These are phyloP conservation scores for Camponotus vicinus DNA, from an alignment of 1,140 invertebrate species.

Conservation along the genomic window DNA sequence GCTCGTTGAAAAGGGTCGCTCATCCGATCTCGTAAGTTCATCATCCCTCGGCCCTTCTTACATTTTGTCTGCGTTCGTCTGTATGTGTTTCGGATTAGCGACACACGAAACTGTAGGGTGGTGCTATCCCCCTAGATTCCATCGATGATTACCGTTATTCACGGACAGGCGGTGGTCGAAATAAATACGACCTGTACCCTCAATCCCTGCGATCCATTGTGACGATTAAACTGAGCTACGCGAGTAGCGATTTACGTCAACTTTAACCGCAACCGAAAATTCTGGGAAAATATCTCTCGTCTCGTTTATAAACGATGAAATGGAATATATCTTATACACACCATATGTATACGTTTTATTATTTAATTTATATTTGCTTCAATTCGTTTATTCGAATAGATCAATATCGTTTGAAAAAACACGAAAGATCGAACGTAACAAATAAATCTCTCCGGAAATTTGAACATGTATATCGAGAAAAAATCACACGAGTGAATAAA, in stretches of 20 bases:
- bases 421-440: not conserved
- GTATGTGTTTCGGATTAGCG: constrained; percentile 78
- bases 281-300: not conserved
- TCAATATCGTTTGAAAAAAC: not conserved
- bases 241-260: constrained; percentile 8
- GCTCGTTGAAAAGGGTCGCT: constrained; percentile 22
- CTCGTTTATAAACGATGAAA: not conserved
- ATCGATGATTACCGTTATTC: constrained; percentile 79
- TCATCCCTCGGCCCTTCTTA: constrained; percentile 51
- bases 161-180: constrained; percentile 62
- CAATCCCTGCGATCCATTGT: constrained; percentile 68
- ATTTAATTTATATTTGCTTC: constrained; percentile 14
- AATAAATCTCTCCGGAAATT: constrained; percentile 9
- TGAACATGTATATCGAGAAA: not conserved
- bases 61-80: constrained; percentile 69
- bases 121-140: constrained; percentile 63
- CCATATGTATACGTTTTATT: not conserved
- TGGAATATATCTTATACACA: not conserved
- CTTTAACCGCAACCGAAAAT: constrained; percentile 8
- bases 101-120: constrained; percentile 58
- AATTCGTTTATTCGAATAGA: not conserved
- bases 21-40: constrained; percentile 52
- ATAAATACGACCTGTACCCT: constrained; percentile 75
- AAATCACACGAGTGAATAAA: constrained; percentile 5
- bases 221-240: constrained; percentile 62